phyloP scores from a whole-genome alignment of 2,113 vertebrate genomes.

The Oreochromis niloticus region DNA sequence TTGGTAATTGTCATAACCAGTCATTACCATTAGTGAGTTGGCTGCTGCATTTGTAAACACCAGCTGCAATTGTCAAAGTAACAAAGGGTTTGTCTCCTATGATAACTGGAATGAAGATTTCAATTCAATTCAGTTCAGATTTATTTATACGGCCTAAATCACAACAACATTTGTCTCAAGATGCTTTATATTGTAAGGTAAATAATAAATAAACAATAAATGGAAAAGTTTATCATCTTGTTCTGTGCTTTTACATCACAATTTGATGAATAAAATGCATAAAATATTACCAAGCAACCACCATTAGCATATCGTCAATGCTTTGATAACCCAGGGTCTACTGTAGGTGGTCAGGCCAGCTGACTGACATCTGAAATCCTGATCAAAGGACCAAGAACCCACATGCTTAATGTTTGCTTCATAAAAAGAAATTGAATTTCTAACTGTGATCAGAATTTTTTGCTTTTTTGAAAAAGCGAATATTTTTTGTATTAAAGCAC shows the following conservation, averaged over 20 bases:
- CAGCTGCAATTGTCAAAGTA: not conserved
- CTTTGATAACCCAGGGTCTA: accelerated
- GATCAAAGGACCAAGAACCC: not conserved
- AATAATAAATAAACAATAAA: not conserved
- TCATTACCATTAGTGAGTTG: not conserved
- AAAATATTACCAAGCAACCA: accelerated
- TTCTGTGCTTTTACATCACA: accelerated
- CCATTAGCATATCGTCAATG: accelerated
- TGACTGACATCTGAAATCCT: not conserved
- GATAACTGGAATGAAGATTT: not conserved
- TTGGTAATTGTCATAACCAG: not conserved
- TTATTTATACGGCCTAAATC: accelerated
- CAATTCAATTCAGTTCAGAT: not conserved
- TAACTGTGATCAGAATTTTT: not conserved
- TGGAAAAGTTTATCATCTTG: not conserved
- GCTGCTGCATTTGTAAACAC: not conserved
- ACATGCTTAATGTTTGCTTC: not conserved
- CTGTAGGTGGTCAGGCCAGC: not conserved
- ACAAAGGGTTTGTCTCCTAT: not conserved
- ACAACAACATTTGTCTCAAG: not conserved
- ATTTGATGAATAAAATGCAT: not conserved
- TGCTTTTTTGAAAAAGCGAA: not conserved
- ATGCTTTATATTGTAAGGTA: accelerated
- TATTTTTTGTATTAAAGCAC: not conserved
- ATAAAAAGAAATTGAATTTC: not conserved